These are phyloP conservation scores for Hypselothyrea guttata DNA, from an alignment of 2,888 invertebrate species.

Conservation along the genomic window DNA sequence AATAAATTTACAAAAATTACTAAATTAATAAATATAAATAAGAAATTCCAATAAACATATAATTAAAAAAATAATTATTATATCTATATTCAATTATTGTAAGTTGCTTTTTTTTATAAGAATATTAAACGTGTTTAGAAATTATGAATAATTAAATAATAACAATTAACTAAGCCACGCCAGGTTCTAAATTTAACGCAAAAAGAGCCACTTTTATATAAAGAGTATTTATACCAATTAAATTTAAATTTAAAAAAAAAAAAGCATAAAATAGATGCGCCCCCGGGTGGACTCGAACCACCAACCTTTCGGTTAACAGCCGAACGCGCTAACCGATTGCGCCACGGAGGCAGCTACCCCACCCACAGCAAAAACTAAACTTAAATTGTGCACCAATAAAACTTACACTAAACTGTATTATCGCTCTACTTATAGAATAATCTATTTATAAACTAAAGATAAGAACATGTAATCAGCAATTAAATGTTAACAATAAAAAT, in stretches of 20 bases:
- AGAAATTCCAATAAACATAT: no score
- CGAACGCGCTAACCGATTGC: conserved; percentile 99
- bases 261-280: conserved; percentile 20
- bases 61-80: no score
- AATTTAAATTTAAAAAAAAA: conserved; percentile 1
- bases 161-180: conserved; percentile 1
- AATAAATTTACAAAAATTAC: no score
- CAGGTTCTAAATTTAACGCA: no score
- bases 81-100: no score
- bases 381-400: neutral
- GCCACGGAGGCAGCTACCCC: conserved; percentile 86
- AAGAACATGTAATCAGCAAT: conserved; percentile 9
- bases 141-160: neutral
- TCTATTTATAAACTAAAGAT: conserved; percentile 11
- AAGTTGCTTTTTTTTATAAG: neutral
- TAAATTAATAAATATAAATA: no score
- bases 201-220: no score
- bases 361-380: conserved; percentile 11
- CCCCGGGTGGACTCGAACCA: conserved; percentile 88
- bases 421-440: no score
- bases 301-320: conserved; percentile 99
- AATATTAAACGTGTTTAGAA: neutral
- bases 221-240: neutral
- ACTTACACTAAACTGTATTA: neutral
- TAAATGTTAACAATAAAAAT: neutral